Percentiles rank a stretch among this genome's conserved stretches.
phyloP scores from a whole-genome alignment of 2,113 vertebrate species.

The Lathamus discolor region DNA sequence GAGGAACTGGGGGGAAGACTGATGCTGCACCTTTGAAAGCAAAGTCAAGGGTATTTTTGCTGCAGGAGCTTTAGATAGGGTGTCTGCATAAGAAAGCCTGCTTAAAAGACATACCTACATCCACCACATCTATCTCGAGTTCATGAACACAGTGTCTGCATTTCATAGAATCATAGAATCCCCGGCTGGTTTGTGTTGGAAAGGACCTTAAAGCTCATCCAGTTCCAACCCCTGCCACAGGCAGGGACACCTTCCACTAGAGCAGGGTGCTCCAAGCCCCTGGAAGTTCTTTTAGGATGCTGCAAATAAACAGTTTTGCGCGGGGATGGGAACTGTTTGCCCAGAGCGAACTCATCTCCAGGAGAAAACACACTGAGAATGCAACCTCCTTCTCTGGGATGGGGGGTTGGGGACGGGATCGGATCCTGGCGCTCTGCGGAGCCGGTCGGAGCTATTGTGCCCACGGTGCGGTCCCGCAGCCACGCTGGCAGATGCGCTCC shows the following conservation, averaged over 20 bases:
- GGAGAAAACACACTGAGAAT: not conserved
- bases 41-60: not conserved
- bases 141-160: not conserved
- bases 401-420: not conserved
- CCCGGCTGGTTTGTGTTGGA: not conserved
- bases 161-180: not conserved
- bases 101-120: not conserved
- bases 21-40: not conserved
- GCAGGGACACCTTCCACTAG: not conserved
- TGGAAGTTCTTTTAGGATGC: not conserved
- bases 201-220: not conserved
- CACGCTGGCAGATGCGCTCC: conserved; percentile 55
- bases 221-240: not conserved
- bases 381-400: not conserved
- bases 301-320: not conserved
- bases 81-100: not conserved
- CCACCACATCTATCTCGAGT: not conserved
- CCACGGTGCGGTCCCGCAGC: conserved; percentile 9
- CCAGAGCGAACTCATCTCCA: not conserved
- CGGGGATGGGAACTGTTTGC: not conserved
- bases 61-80: not conserved
- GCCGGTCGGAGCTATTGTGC: conserved; percentile 50
- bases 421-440: fast-evolving
- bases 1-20: not conserved
- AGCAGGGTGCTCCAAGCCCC: not conserved